Percentiles rank a stretch among this genome's conserved stretches.
These are phyloP conservation scores for Endotricha flammealis DNA, from an alignment of 2,888 invertebrate genomes.

Conservation along the genomic window DNA sequence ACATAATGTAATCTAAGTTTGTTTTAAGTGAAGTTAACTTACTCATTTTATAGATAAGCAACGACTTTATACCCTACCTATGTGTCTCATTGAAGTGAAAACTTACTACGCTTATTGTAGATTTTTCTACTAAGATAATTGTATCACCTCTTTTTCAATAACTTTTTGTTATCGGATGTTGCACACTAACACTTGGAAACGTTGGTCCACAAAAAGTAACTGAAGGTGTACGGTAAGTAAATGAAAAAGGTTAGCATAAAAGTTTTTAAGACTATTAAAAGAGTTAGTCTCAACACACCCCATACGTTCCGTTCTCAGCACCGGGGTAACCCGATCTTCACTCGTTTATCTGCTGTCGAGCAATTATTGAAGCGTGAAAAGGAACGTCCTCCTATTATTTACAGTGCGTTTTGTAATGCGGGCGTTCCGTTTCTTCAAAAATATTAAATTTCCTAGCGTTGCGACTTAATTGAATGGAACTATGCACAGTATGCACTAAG, in stretches of 20 bases:
- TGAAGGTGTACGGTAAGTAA: background rate
- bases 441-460: slow-evolving; percentile 70
- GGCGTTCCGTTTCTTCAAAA: slow-evolving; percentile 67
- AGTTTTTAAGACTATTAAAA: slow-evolving; percentile 39
- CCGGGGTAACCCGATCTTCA: slow-evolving; percentile 59
- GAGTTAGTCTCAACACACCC: slow-evolving; percentile 54
- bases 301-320: slow-evolving; percentile 46
- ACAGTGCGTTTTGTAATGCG: slow-evolving; percentile 74
- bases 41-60: no score
- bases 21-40: no score
- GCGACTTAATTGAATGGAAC: slow-evolving; percentile 7
- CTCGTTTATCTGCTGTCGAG: slow-evolving; percentile 76
- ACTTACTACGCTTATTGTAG: no score
- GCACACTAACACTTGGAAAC: no score
- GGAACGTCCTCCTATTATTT: slow-evolving; percentile 76
- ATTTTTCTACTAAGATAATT: no score
- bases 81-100: no score
- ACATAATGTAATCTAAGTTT: no score
- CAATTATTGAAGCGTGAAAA: slow-evolving; percentile 80
- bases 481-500: slow-evolving; percentile 15
- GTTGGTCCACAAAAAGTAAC: no score
- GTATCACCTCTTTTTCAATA: no score
- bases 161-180: no score
- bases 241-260: slow-evolving; percentile 22
- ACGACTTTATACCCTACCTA: no score